Conservation (phyloP, 2,797 vertebrate species). For the Bovichtus variegatus region DNA sequence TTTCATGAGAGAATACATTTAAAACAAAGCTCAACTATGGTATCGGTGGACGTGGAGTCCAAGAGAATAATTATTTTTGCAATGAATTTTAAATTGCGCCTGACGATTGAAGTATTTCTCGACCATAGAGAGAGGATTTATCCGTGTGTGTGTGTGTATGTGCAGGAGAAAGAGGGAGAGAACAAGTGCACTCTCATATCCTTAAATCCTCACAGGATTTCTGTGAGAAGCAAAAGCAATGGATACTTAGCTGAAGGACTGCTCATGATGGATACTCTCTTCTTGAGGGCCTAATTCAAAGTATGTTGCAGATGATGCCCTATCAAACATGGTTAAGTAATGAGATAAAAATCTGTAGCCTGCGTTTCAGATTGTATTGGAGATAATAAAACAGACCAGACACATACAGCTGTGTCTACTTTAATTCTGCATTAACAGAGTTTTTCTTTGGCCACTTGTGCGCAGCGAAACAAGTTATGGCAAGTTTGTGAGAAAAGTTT, state of each 20-base stretch:
- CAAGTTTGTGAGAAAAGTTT: too few relatives aligned
- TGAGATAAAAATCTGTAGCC: constrained; percentile 11
- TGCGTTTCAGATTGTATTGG: constrained; percentile 10
- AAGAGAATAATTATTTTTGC: constrained; percentile 24
- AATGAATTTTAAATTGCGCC: constrained; percentile 63
- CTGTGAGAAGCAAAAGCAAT: constrained; percentile 48
- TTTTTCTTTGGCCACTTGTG: background rate
- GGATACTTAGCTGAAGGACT: constrained; percentile 52
- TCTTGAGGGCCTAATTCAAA: constrained; percentile 41
- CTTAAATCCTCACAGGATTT: constrained; percentile 47
- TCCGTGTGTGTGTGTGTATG: constrained; percentile 14
- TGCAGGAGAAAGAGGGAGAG: background rate
- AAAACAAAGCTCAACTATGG: constrained; percentile 34
- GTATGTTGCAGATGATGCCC: constrained; percentile 23
- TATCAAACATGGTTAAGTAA: constrained; percentile 17
- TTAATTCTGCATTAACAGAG: background rate
- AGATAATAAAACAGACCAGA: background rate
- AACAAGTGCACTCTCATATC: constrained; percentile 33
- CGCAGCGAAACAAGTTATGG: too few relatives aligned
- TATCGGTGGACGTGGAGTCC: constrained; percentile 25
- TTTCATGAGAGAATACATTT: constrained; percentile 28
- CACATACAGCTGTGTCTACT: background rate
- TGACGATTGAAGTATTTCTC: constrained; percentile 42
- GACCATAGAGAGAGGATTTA: constrained; percentile 2
- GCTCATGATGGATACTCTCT: constrained; percentile 33